phyloP scores from a whole-genome alignment of 2,888 invertebrate species.

The Entomobrya multifasciata region DNA sequence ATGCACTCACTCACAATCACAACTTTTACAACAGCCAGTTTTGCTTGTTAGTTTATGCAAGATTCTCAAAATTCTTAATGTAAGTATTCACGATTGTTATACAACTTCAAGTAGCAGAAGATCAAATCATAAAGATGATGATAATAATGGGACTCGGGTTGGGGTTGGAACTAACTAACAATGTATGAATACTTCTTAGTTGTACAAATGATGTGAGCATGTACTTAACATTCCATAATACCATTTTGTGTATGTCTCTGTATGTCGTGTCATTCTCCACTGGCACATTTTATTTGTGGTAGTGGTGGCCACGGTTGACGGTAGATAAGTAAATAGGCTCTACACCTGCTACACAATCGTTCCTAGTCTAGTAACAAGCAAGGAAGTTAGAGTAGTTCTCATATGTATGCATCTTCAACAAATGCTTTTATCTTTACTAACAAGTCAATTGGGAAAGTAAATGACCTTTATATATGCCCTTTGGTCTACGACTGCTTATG shows the following conservation, averaged over 20 bases:
- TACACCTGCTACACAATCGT: constrained; percentile 10
- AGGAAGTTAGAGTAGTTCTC: too few relatives aligned
- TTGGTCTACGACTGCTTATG: too few relatives aligned
- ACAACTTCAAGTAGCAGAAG: neutral
- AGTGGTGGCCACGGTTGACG: neutral
- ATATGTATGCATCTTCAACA: neutral
- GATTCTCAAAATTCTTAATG: neutral
- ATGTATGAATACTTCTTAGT: neutral
- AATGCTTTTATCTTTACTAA: too few relatives aligned
- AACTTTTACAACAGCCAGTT: too few relatives aligned
- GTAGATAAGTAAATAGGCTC: neutral
- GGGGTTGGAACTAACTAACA: neutral
- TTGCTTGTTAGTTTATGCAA: neutral
- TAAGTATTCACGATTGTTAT: neutral
- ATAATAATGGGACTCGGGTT: neutral
- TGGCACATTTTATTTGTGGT: neutral
- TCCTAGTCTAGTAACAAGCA: neutral
- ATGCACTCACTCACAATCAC: too few relatives aligned
- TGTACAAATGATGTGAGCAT: neutral
- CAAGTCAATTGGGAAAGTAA: too few relatives aligned
- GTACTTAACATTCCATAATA: too few relatives aligned
- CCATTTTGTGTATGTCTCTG: too few relatives aligned
- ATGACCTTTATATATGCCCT: too few relatives aligned
- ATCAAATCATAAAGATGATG: constrained; percentile 5
- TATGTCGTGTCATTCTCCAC: too few relatives aligned